phyloP scores from a whole-genome alignment of 2,888 invertebrate species.

The Hirtodrosophila alboralis region DNA sequence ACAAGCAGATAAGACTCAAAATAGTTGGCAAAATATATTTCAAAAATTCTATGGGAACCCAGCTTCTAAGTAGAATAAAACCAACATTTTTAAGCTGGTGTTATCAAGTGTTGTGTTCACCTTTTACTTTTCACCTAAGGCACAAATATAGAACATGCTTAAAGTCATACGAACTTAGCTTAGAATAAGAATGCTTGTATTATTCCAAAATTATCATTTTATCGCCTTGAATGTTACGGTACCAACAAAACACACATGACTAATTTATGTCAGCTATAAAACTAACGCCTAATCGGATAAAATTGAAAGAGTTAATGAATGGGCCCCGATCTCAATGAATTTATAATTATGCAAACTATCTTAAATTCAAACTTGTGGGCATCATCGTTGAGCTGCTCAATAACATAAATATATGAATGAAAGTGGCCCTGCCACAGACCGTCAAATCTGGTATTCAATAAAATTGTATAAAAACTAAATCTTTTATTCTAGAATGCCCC shows the following conservation, averaged over 20 bases:
- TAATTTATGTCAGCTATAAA: constrained; percentile 41
- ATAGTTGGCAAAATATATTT: no score
- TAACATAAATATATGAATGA: constrained; percentile 25
- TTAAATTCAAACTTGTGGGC: neutral
- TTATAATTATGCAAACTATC: constrained; percentile 59
- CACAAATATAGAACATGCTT: no score
- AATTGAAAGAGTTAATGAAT: constrained; percentile 48
- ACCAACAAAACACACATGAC: constrained; percentile 14
- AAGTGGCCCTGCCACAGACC: neutral
- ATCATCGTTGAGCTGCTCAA: neutral
- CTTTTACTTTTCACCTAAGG: no score
- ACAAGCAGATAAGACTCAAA: no score
- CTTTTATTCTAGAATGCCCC: no score
- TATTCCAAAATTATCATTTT: constrained; percentile 44
- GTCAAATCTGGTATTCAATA: neutral
- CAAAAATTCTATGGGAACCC: no score
- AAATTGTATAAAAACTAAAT: no score
- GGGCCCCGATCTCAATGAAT: constrained; percentile 43
- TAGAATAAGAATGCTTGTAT: no score
- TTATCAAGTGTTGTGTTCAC: no score
- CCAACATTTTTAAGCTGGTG: no score
- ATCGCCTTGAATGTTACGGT: constrained; percentile 26
- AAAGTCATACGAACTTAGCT: no score
- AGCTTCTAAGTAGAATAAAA: no score
- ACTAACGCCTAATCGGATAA: constrained; percentile 49